Evolutionary conservation across 2,113 vertebrate species (phyloP).

Genomic region (Nannobrachium achirus): DNA sequence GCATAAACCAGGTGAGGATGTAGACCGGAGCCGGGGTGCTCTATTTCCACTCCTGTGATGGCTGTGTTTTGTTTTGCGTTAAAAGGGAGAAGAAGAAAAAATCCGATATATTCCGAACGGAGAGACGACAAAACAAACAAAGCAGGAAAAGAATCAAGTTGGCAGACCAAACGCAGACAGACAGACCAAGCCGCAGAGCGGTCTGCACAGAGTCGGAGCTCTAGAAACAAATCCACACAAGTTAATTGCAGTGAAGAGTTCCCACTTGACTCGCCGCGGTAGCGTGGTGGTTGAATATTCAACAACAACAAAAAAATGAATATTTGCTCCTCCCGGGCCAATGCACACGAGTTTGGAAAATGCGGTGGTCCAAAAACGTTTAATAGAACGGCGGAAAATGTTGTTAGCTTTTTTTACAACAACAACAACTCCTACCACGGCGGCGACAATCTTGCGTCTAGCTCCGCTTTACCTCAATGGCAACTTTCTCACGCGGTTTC

Average conservation of each 20-base stretch:
- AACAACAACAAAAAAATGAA: constrained; percentile 39
- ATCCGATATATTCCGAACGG: constrained; percentile 56
- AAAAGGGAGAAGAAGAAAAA: background rate
- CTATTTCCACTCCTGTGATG: constrained; percentile 16
- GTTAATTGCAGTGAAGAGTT: constrained; percentile 69
- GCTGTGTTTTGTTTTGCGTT: constrained; percentile 17
- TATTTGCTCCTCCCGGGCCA: constrained; percentile 46
- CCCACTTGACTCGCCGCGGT: constrained; percentile 68
- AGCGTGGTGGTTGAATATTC: constrained; percentile 40
- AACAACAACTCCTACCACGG: constrained; percentile 56
- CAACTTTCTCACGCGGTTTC: constrained; percentile 83
- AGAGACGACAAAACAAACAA: constrained; percentile 18
- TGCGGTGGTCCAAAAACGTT: constrained; percentile 35
- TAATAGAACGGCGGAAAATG: constrained; percentile 25
- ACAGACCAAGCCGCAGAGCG: constrained; percentile 36
- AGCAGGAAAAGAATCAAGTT: constrained; percentile 17
- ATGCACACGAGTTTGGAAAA: constrained; percentile 10
- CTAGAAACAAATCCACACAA: constrained; percentile 63
- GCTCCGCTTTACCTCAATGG: constrained; percentile 68
- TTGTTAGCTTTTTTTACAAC: constrained; percentile 59
- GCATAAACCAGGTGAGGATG: constrained; percentile 56
- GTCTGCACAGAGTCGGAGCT: constrained; percentile 34
- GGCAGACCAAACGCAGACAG: constrained; percentile 4
- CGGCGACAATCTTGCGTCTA: constrained; percentile 22
- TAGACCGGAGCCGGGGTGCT: constrained; percentile 12